These are phyloP conservation scores for Pygoscelis adeliae DNA, from an alignment of 2,113 vertebrate species.

Conservation along the genomic window DNA sequence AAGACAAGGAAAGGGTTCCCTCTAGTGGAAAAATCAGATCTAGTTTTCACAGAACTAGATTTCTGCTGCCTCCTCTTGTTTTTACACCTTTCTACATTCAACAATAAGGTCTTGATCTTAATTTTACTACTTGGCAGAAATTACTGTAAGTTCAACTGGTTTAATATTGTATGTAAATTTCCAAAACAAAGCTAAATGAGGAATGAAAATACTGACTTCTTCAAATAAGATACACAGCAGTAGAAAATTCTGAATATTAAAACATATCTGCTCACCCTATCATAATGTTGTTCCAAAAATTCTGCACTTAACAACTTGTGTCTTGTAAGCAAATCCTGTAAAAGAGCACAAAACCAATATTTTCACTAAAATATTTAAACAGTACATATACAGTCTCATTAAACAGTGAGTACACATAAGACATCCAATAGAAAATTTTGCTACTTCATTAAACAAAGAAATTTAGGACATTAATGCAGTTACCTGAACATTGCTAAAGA, in stretches of 20 bases:
- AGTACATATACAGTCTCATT: neutral
- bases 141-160: neutral
- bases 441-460: neutral
- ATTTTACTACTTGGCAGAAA: neutral
- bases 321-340: constrained; percentile 86
- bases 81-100: neutral
- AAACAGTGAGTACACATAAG: neutral
- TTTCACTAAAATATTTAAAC: neutral
- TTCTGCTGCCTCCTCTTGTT: no score
- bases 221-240: neutral
- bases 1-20: neutral
- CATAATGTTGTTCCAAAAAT: constrained; percentile 88
- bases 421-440: neutral
- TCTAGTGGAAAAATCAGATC: neutral
- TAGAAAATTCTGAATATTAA: neutral
- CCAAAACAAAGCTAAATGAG: neutral
- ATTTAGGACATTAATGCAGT: neutral
- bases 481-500: neutral
- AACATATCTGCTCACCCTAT: constrained; percentile 77
- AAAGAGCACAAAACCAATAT: constrained; percentile 10
- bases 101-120: neutral
- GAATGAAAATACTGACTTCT: neutral
- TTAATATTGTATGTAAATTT: neutral
- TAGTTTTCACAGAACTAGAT: neutral
- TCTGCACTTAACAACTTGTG: constrained; percentile 88